Evolutionary conservation across 2,888 invertebrate species (phyloP).

Genomic region (Cryptocheilus praepositus): DNA sequence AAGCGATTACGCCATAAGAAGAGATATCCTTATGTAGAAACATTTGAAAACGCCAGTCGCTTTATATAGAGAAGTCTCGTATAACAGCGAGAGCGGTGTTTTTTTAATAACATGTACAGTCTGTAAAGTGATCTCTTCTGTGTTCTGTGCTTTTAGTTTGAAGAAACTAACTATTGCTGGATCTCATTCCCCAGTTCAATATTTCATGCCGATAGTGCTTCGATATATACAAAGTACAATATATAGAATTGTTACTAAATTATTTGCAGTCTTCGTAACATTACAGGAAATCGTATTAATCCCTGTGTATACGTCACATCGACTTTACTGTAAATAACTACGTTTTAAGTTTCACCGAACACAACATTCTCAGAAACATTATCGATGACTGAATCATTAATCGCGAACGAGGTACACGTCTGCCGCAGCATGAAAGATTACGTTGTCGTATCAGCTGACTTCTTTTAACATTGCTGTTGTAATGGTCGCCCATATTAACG

Average conservation of each 20-base stretch:
- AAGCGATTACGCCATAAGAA: conserved; percentile 8
- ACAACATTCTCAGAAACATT: conserved; percentile 9
- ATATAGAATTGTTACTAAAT: conserved; percentile 6
- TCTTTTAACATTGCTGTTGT: conserved; percentile 16
- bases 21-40: conserved; percentile 1
- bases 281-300: conserved; percentile 18
- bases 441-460: too few species aligned
- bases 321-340: conserved; percentile 29
- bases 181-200: conserved; percentile 27
- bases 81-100: not conserved
- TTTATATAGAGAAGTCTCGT: not conserved
- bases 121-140: conserved; percentile 24
- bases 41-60: not conserved
- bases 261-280: conserved; percentile 1
- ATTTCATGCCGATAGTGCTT: conserved; percentile 6
- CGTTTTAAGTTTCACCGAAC: conserved; percentile 7
- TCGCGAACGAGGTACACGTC: not conserved
- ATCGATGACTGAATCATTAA: conserved; percentile 9
- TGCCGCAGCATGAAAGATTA: too few species aligned
- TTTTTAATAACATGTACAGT: conserved; percentile 15
- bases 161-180: conserved; percentile 13
- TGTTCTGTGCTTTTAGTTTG: conserved; percentile 21
- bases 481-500: conserved; percentile 18
- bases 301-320: conserved; percentile 9
- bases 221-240: conserved; percentile 8